Conservation (phyloP, 2,888 invertebrate species). For the Hirtodrosophila duncani region DNA sequence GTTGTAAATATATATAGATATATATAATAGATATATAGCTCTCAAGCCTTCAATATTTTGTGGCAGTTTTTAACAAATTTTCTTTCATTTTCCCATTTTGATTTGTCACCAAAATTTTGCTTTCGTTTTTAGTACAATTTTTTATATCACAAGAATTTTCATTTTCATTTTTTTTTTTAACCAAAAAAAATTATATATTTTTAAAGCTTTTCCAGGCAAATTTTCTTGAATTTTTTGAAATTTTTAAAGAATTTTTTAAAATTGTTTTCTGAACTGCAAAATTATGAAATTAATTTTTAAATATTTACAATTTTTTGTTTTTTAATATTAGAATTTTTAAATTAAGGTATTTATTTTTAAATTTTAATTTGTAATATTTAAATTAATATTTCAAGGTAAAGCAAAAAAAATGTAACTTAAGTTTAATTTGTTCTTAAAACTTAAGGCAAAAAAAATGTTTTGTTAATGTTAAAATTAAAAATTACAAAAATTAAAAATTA, state of each 20-base stretch:
- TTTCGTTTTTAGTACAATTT: slow-evolving; percentile 61
- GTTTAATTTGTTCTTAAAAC: slow-evolving; percentile 52
- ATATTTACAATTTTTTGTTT: too few species aligned
- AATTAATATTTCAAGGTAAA: slow-evolving; percentile 20
- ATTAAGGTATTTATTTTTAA: slow-evolving; percentile 14
- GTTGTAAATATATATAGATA: slow-evolving; percentile 7
- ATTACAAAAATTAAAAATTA: slow-evolving; percentile 9
- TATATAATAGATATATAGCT: slow-evolving; percentile 13
- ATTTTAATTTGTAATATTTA: slow-evolving; percentile 16
- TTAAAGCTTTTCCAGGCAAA: too few species aligned
- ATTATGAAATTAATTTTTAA: slow-evolving; percentile 2
- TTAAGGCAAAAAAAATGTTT: slow-evolving; percentile 38
- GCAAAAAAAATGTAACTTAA: slow-evolving; percentile 41
- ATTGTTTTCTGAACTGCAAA: too few species aligned
- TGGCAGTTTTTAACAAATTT: slow-evolving; percentile 66
- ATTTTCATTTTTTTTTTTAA: slow-evolving; percentile 47
- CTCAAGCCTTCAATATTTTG: slow-evolving; percentile 32
- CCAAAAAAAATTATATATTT: slow-evolving; percentile 49
- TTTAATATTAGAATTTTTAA: slow-evolving; percentile 17
- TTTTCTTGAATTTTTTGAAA: background rate
- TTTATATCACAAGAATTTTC: slow-evolving; percentile 73
- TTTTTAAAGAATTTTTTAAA: background rate
- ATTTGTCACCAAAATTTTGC: slow-evolving; percentile 47
- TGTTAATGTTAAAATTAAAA: slow-evolving; percentile 10
- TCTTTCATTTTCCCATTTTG: slow-evolving; percentile 37